phyloP scores from a whole-genome alignment of 2,888 invertebrate genomes.

The Nomada fabriciana region DNA sequence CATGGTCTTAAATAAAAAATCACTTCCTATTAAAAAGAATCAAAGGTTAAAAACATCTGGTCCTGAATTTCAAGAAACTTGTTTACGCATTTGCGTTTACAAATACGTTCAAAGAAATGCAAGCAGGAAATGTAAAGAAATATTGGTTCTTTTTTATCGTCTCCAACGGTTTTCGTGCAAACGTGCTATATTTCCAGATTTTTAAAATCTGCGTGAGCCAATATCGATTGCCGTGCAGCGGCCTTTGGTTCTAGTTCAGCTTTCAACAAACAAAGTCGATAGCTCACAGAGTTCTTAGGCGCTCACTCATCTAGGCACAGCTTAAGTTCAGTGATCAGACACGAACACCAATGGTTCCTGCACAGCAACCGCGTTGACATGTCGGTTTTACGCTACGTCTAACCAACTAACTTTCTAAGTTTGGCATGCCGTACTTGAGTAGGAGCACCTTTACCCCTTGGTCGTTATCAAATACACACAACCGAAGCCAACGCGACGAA shows the following conservation, averaged over 20 bases:
- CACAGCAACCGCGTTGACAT: conserved; percentile 23
- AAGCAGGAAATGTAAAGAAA: no score
- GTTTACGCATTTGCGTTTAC: no score
- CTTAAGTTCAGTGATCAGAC: conserved; percentile 42
- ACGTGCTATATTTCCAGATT: background rate
- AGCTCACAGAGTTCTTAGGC: conserved; percentile 22
- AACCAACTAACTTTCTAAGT: conserved; percentile 36
- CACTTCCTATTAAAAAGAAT: no score
- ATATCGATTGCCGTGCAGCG: background rate
- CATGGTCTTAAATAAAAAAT: no score
- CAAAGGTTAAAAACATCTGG: no score
- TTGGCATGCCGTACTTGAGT: background rate
- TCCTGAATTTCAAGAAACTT: no score
- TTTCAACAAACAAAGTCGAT: background rate
- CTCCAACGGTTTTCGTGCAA: no score
- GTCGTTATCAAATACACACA: no score
- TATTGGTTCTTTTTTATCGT: no score
- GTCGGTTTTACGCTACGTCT: conserved; percentile 27
- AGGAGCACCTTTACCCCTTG: background rate
- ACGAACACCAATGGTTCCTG: conserved; percentile 29
- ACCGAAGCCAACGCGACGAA: no score
- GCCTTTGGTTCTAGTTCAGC: background rate
- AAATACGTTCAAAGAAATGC: no score
- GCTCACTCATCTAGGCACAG: conserved; percentile 25
- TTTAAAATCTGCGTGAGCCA: background rate